Evolutionary conservation across 92 coral and sea anemone genomes (phyloP).

Genomic region (Chrysogorgia sp.): DNA sequence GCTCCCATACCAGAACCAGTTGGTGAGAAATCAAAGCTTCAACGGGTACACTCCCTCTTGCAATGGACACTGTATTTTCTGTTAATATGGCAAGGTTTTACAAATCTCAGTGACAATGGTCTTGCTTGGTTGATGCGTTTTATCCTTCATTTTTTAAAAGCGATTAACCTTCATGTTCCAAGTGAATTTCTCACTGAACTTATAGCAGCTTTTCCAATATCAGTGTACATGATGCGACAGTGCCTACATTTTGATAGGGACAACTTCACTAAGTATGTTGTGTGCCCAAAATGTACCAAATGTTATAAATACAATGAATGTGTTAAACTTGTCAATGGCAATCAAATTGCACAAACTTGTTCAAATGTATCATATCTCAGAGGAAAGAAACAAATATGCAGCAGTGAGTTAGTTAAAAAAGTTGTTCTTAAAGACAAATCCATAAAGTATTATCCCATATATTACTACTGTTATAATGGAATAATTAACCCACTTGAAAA

Average conservation of each 20-base stretch:
- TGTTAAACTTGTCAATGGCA: constrained; percentile 16
- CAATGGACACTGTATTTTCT: constrained; percentile 56
- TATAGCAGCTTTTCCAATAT: constrained; percentile 31
- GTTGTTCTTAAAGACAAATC: too few relatives aligned
- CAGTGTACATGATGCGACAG: constrained; percentile 47
- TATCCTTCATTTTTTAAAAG: constrained; percentile 47
- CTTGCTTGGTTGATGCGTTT: constrained; percentile 53
- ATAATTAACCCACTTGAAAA: too few relatives aligned
- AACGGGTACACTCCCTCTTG: constrained; percentile 29
- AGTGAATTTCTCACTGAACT: constrained; percentile 27
- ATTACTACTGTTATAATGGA: too few relatives aligned
- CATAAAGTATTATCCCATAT: too few relatives aligned
- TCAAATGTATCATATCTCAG: constrained; percentile 18
- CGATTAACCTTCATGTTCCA: constrained; percentile 35
- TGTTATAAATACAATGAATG: constrained; percentile 52
- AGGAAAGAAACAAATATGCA: neutral
- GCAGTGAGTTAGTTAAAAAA: constrained; percentile 26
- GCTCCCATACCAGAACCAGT: constrained; percentile 41
- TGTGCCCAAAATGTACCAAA: constrained; percentile 46
- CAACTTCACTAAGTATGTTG: constrained; percentile 48
- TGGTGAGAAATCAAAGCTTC: constrained; percentile 19
- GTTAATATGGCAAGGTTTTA: constrained; percentile 42
- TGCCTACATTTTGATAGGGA: constrained; percentile 38
- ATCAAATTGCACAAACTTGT: neutral
- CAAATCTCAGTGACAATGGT: constrained; percentile 55